phyloP scores from a whole-genome alignment of 2,888 invertebrate genomes.

The Scrobipalpa atriplicella region DNA sequence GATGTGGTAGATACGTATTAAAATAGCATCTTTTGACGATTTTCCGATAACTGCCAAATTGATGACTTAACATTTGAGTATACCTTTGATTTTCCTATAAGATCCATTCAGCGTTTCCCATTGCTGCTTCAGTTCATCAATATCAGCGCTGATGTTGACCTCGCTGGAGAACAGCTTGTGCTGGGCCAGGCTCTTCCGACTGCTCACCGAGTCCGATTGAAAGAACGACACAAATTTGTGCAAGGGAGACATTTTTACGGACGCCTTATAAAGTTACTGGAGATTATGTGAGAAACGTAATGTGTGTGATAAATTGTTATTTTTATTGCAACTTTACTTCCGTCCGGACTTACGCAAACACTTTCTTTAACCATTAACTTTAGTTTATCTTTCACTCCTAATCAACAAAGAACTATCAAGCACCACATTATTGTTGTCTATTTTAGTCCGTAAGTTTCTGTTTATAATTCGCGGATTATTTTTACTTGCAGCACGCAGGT shows the following conservation, averaged over 20 bases:
- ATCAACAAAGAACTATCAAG: not conserved
- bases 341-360: slow-evolving; percentile 9
- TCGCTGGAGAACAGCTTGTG: slow-evolving; percentile 84
- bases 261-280: not conserved
- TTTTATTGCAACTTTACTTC: slow-evolving; percentile 4
- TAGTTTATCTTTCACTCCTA: not conserved
- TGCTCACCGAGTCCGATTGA: slow-evolving; percentile 80
- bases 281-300: not conserved
- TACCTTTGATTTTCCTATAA: slow-evolving; percentile 74
- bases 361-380: slow-evolving; percentile 1
- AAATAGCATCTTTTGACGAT: no score
- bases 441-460: no score
- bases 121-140: slow-evolving; percentile 76
- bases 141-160: slow-evolving; percentile 69
- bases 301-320: slow-evolving; percentile 1
- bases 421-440: not conserved
- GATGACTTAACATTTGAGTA: not conserved
- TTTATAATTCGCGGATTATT: slow-evolving; percentile 27
- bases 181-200: slow-evolving; percentile 64
- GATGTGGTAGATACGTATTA: no score
- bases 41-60: no score
- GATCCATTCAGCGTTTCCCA: slow-evolving; percentile 78
- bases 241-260: slow-evolving; percentile 82
- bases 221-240: slow-evolving; percentile 85
- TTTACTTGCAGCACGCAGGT: slow-evolving; percentile 26